Base-by-base conservation (phyloP, 2,113 vertebrate species). In the Neodontobutis hainanensis region DNA sequence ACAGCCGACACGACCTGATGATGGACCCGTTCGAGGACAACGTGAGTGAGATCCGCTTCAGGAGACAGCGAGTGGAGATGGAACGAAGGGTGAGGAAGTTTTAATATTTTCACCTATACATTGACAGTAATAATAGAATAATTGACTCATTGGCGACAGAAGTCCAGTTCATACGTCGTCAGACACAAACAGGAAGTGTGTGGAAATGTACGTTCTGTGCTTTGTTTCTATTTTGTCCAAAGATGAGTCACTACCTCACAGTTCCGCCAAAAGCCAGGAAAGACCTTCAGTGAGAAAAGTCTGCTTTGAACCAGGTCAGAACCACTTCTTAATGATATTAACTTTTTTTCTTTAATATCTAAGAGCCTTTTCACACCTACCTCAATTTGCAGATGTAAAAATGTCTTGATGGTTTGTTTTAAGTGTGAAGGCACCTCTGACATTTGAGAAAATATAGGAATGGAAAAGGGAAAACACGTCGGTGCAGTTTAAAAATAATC, bases 1-100 rank as follows among this genome's bases (percentile, higher is more conserved):
- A 98, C 90, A 99, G 95, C 81, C 88, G 96, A 66, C 96, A 98
- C 82, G 95, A 96, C 0, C 92, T 99, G 49, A 79, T 96, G 73
- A 92, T 93, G 0, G 96, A 98, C 74, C 94, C 94, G 0, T 94
- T 93, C 0, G 96, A 98, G 85, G 95, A 97, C 11, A 89, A 93
- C 55, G 91, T 95, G 93, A 97, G 94, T 74, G 95, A 97, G 88
- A 89, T 94, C 72, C 91, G 93, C 8, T 91, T 98, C 68, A 87
- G 94, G 71, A 94, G 91, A 81, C 94, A 96, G 84, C 92, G 94
- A 34, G 92, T 92, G 67, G 45, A 34, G 35, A 10, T 7, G 56
- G 45, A 56, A 40, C 35, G 55, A 6, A 42, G 55, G 55, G 55
- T 58, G 38, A 43, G 7, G 42, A 8, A 2, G 3, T 11, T n/a